Evolutionary conservation across 2,888 invertebrate species (phyloP), one percentile per base, ranked within the genome.

Genomic region (Schrankia costaestrigalis): DNA sequence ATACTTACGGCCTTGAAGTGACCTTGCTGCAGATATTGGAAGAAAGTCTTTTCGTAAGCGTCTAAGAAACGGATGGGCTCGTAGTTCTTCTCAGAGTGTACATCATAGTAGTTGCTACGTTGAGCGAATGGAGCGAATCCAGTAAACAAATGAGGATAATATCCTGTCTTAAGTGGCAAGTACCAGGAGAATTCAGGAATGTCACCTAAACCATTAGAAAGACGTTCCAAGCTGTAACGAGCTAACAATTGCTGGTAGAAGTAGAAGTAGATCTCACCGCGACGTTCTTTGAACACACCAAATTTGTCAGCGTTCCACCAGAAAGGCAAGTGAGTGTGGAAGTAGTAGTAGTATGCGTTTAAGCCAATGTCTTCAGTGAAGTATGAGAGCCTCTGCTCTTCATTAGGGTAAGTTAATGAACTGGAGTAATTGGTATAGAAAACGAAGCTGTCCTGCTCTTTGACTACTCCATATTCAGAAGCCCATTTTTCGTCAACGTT

Each of bases 321-420:
- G 86, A 90, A 91, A 12, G 93, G 91, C 59, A 87, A 84, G 35
- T 90, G 87, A 45, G 87, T 64, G 60, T 92, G 90, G 78, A 91
- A 89, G 71, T 89, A 91, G 72, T 89, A 91, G 80, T 93, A 93
- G 76, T 88, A 92, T 0, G 89, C 63, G 72, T 92, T 93, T 58
- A 92, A 75, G 38, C 91, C 93, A 53, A 93, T 81, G 58, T 93
- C 93, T 64, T 93, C 93, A 11, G 91, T 91, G 75, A 93, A 92
- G 75, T 93, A 93, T 21, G 90, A 84, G 36, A 93, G 53, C 37
- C 84, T 89, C 57, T 89, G 86, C 55, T 93, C 92, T 1, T 83
- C 64, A 49, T 90, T 89, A 50, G 81, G 85, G 56, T 89, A 89
- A 46, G 81, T 71, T 19, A 64, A 63, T 11, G 85, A 62, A 52